These are phyloP conservation scores for Parnassius mnemosyne DNA, from an alignment of 2,888 invertebrate genomes.

Conservation along the genomic window DNA sequence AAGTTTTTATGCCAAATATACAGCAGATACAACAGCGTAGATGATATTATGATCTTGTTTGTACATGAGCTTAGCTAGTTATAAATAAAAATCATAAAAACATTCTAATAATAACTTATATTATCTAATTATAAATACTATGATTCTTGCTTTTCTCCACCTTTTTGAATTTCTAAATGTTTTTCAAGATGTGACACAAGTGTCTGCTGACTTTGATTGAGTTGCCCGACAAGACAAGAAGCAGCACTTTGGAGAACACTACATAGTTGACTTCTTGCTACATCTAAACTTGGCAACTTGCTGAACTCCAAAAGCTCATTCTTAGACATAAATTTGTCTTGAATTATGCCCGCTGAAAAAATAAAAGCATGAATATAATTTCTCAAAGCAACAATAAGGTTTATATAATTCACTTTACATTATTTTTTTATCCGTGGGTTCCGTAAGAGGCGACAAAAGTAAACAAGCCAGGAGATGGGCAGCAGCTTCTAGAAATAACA, in stretches of 20 bases:
- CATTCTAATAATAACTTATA: neutral
- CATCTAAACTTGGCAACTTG: slow-evolving; percentile 82
- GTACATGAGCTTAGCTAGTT: no score
- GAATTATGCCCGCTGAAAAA: slow-evolving; percentile 85
- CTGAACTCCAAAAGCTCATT: slow-evolving; percentile 85
- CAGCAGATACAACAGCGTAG: no score
- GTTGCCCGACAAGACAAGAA: slow-evolving; percentile 82
- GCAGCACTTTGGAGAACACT: slow-evolving; percentile 84
- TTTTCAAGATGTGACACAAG: slow-evolving; percentile 84
- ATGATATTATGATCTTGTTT: no score
- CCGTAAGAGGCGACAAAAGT: no score
- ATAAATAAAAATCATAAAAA: no score
- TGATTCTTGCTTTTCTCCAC: slow-evolving; percentile 29
- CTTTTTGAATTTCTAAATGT: slow-evolving; percentile 65
- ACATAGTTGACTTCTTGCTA: slow-evolving; percentile 84
- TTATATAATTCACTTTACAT: no score
- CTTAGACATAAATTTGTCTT: slow-evolving; percentile 84
- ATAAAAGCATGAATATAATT: neutral
- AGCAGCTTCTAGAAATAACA: no score
- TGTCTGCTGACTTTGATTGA: slow-evolving; percentile 84
- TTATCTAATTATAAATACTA: slow-evolving; percentile 23
- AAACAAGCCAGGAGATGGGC: no score
- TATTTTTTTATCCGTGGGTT: no score
- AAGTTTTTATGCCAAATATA: no score
- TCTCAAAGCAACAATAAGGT: no score